Conservation (phyloP, 92 coral and sea anemone genomes). For the Porites lobata region DNA sequence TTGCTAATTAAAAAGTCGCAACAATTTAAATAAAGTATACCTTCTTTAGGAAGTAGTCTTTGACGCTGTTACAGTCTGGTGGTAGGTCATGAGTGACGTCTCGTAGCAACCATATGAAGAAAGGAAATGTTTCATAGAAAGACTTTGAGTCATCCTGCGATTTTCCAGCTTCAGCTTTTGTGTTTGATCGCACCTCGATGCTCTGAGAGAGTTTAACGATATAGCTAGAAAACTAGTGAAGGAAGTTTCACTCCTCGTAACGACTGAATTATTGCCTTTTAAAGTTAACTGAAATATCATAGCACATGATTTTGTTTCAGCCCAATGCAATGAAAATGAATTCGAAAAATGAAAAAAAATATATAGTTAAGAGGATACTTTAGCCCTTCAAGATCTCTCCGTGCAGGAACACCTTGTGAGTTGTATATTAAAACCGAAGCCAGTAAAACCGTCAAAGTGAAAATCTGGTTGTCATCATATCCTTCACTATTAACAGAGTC, state of each 20-base stretch:
- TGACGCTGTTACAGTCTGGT: conserved; percentile 4
- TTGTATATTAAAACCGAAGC: conserved; percentile 82
- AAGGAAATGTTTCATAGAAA: conserved; percentile 38
- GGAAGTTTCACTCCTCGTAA: not conserved
- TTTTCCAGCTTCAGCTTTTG: not conserved
- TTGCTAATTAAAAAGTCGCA: too few species aligned
- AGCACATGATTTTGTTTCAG: conserved; percentile 3
- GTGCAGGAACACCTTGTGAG: conserved; percentile 67
- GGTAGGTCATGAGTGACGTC: conserved; percentile 33
- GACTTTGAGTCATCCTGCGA: not conserved
- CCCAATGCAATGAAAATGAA: too few species aligned
- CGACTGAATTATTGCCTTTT: too few species aligned
- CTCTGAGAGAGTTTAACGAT: conserved; percentile 26
- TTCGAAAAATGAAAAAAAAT: too few species aligned
- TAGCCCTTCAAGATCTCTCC: conserved; percentile 63
- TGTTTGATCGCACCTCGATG: conserved; percentile 28
- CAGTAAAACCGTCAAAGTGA: conserved; percentile 77
- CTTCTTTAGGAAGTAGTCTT: conserved; percentile 30
- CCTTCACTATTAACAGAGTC: conserved; percentile 53
- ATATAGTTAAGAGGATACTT: too few species aligned
- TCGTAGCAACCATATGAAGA: conserved; percentile 42
- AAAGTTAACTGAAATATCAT: too few species aligned
- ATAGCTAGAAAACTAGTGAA: conserved; percentile 4
- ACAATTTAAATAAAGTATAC: not conserved
- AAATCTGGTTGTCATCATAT: conserved; percentile 70